Evolutionary conservation across 1,140 invertebrate species (phyloP), one percentile per base, ranked within the genome.

Genomic region (Sogatella furcifera): DNA sequence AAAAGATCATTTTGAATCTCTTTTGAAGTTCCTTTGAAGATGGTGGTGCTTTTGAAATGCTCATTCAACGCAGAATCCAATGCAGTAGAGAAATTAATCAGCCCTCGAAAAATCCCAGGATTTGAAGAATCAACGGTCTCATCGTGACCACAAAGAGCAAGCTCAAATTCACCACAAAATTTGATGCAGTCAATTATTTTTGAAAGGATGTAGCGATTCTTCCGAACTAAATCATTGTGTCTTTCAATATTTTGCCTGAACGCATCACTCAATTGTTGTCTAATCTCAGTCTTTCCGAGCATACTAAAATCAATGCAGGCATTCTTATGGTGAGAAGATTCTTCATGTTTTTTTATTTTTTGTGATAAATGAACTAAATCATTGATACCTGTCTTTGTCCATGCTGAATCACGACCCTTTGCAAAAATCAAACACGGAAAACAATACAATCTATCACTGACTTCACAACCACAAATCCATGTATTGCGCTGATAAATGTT

Each of bases 81-180:
- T 54, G 59, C 28, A 11, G 62, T 15, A 59, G 55, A 41, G 60
- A 60, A 55, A 64, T 56, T 6, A 19, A 56, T 42, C 3, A 56
- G 41, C 44, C 60, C 60, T 21, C 56, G 55, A 60, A 67, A 66
- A 60, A 67, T 57, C 9, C 62, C 58, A 42, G 60, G 57, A 61
- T 66, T 66, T 46, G 13, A 21, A 28, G 62, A 71, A 55, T 59
- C 31, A 21, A 63, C 61, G 17, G 31, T 66, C 67, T 70, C 64
- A 59, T 69, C 64, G 52, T 69, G 66, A 52, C 65, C 62, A 57
- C 55, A 55, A 34, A 68, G 49, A 41, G 67, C 67, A 11, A 70
- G 22, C 42, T 72, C 66, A 60, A 72, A 70, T 22, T 61, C 55
- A 14, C 64, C 64, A 61, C 68, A 69, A 68, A 69, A 72, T 55